These are phyloP conservation scores for Poeciliopsis turneri DNA, from an alignment of 2,797 vertebrate genomes.

Conservation along the genomic window DNA sequence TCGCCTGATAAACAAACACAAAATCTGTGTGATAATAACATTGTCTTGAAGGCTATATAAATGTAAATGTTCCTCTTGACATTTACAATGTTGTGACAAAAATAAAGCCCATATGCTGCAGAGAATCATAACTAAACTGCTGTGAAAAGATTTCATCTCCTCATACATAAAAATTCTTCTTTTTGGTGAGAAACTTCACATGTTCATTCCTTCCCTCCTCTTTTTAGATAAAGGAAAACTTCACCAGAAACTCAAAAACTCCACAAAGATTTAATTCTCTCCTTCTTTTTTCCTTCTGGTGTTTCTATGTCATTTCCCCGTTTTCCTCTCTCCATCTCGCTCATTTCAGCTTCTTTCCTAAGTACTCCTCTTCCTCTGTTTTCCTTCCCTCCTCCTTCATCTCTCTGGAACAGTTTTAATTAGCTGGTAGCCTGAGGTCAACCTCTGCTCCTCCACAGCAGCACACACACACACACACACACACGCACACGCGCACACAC, in stretches of 20 bases:
- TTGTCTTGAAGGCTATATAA: not conserved
- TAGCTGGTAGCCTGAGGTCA: slow-evolving; percentile 76
- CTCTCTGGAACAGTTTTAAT: slow-evolving; percentile 76
- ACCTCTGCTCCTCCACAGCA: slow-evolving; percentile 68
- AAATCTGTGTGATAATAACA: not conserved
- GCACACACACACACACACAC: no score
- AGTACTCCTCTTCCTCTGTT: slow-evolving; percentile 40
- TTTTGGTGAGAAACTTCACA: not conserved
- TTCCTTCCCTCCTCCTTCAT: slow-evolving; percentile 51
- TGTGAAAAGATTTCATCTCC: not conserved
- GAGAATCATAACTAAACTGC: not conserved
- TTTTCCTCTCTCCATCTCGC: slow-evolving; percentile 13
- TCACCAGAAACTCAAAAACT: slow-evolving; percentile 6
- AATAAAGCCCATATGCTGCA: not conserved
- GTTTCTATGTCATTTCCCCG: slow-evolving; percentile 27
- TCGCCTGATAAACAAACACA: not conserved
- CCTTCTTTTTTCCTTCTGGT: slow-evolving; percentile 42
- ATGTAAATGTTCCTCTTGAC: not conserved
- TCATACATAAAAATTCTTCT: not conserved
- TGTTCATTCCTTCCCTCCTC: not conserved
- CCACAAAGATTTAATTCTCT: slow-evolving; percentile 17
- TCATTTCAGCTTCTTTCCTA: slow-evolving; percentile 40
- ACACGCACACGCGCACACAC: slow-evolving; percentile 3
- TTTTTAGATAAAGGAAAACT: slow-evolving; percentile 16
- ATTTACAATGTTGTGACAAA: not conserved